A percentile compares a stretch with the other conserved stretches of the same genome.
Conservation (phyloP, 1,140 invertebrate species). For the Anastatus disparis region DNA sequence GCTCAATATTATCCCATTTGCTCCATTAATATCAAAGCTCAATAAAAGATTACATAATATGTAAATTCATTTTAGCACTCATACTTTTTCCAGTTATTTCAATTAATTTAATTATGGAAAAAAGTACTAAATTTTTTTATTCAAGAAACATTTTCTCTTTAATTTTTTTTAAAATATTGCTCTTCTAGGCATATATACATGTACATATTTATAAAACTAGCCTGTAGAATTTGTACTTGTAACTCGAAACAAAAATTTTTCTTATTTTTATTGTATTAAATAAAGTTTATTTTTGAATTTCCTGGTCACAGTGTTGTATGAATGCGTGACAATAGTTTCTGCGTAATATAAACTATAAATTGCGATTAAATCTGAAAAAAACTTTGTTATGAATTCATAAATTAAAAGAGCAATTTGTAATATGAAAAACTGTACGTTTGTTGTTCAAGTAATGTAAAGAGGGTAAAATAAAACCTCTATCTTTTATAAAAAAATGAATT, state of each 20-base stretch:
- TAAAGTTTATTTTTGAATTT: conserved; percentile 61
- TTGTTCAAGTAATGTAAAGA: conserved; percentile 25
- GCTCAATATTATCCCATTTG: conserved; percentile 50
- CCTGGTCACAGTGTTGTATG: conserved; percentile 47
- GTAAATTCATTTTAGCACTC: conserved; percentile 24
- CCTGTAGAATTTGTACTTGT: conserved; percentile 60
- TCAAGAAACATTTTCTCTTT: conserved; percentile 17
- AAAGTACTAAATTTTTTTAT: conserved; percentile 8
- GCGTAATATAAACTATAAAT: conserved; percentile 14
- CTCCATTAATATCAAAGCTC: conserved; percentile 44
- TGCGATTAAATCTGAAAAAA: conserved; percentile 3
- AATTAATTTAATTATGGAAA: conserved; percentile 15
- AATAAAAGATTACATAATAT: conserved; percentile 27
- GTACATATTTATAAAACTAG: conserved; percentile 63
- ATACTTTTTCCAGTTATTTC: conserved; percentile 16
- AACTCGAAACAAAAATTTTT: conserved; percentile 57
- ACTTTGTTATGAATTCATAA: conserved; percentile 19
- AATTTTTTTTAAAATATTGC: conserved; percentile 4
- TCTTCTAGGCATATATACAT: conserved; percentile 53
- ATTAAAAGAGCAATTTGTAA: conserved; percentile 37
- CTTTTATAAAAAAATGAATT: conserved; percentile 27
- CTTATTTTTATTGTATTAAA: conserved; percentile 57
- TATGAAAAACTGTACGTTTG: conserved; percentile 41
- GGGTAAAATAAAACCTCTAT: not conserved
- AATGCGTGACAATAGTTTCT: conserved; percentile 24